phyloP scores from a whole-genome alignment of 2,113 vertebrate genomes.

The Sterna hirundo region DNA sequence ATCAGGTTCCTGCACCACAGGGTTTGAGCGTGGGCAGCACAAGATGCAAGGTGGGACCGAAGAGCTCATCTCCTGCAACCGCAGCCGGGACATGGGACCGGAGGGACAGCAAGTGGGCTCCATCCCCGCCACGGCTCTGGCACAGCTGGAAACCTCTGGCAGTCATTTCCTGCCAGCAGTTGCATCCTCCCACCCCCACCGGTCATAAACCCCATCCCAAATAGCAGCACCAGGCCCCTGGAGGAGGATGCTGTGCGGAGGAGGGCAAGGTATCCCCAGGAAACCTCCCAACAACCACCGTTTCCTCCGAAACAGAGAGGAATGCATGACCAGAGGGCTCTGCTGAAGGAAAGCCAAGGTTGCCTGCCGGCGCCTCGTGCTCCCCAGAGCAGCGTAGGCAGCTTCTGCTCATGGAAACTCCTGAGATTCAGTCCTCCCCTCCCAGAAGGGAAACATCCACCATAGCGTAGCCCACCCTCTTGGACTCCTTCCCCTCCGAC shows the following conservation, averaged over 20 bases:
- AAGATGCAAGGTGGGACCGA: fast-evolving
- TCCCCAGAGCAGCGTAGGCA: neutral
- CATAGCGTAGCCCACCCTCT: fast-evolving
- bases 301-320: neutral
- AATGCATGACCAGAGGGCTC: neutral
- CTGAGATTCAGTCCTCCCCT: fast-evolving
- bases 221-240: neutral
- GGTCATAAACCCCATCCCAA: neutral
- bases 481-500: neutral
- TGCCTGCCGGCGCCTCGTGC: neutral
- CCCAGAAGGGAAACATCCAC: neutral
- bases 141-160: constrained; percentile 15
- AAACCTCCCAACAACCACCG: neutral
- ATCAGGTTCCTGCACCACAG: fast-evolving
- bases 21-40: neutral
- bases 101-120: neutral
- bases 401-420: neutral
- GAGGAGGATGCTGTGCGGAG: neutral
- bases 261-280: neutral
- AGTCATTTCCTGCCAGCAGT: neutral
- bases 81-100: fast-evolving
- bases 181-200: neutral
- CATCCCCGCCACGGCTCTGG: neutral
- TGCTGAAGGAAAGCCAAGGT: neutral
- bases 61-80: neutral